phyloP scores from a whole-genome alignment of 2,113 vertebrate genomes.

The Dicentrarchus labrax region DNA sequence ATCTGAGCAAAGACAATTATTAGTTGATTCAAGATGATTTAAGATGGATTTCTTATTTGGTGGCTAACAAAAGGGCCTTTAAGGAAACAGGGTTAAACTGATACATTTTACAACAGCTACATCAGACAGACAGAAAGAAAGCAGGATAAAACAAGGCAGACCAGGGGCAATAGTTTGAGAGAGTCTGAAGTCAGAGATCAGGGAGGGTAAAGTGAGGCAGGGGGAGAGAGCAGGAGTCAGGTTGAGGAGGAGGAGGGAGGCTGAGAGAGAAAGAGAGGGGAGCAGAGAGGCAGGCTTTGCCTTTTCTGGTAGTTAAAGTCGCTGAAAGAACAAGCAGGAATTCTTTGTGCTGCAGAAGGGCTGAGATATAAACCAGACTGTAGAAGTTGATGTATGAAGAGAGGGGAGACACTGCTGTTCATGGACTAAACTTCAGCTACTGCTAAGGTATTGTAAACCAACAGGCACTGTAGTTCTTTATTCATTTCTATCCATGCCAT shows the following conservation, averaged over 20 bases:
- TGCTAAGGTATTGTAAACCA: constrained; percentile 74
- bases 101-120: not conserved
- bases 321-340: constrained; percentile 72
- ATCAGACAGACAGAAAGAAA: not conserved
- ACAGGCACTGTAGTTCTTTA: not conserved
- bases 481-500: constrained; percentile 12
- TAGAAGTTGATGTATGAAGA: constrained; percentile 57
- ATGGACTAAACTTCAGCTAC: constrained; percentile 69
- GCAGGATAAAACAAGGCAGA: constrained; percentile 4
- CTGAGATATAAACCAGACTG: constrained; percentile 82
- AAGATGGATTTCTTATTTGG: not conserved
- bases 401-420: constrained; percentile 42
- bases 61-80: not conserved
- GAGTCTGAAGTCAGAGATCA: constrained; percentile 81
- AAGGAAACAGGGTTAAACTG: not conserved
- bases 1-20: not conserved
- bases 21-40: not conserved
- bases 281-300: constrained; percentile 78
- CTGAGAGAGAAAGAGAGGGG: constrained; percentile 46
- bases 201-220: constrained; percentile 58
- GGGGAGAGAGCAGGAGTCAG: constrained; percentile 76
- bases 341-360: constrained; percentile 67
- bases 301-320: constrained; percentile 85
- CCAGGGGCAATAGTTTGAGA: not conserved
- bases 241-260: constrained; percentile 67